phyloP scores from a whole-genome alignment of 2,797 vertebrate species.

The Knipowitschia caucasica region DNA sequence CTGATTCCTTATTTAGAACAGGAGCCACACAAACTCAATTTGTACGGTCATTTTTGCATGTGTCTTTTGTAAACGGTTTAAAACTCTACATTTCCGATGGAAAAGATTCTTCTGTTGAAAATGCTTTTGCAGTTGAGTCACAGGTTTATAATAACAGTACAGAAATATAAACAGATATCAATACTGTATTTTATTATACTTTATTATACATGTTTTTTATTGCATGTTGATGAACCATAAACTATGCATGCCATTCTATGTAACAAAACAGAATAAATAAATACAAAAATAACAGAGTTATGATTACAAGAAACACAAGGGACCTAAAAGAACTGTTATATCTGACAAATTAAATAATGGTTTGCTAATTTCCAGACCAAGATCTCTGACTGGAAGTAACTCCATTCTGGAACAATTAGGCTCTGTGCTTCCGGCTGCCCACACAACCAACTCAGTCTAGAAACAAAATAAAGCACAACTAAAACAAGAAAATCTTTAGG shows the following conservation, averaged over 20 bases:
- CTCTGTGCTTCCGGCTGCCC: constrained; percentile 54
- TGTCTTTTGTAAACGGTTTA: neutral
- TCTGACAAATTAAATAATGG: constrained; percentile 18
- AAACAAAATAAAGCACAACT: neutral
- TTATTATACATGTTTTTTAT: neutral
- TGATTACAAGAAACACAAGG: constrained; percentile 77
- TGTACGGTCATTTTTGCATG: neutral
- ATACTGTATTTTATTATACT: neutral
- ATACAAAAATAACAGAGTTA: constrained; percentile 30
- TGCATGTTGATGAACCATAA: neutral
- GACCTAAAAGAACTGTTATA: constrained; percentile 54
- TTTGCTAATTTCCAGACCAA: constrained; percentile 42
- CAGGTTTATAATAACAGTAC: too few species aligned
- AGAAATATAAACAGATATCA: too few species aligned
- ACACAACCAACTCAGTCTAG: constrained; percentile 55
- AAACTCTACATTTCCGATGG: too few species aligned
- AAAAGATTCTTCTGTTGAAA: too few species aligned
- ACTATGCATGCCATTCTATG: neutral
- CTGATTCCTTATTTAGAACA: neutral
- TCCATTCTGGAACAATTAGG: constrained; percentile 60
- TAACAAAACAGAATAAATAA: constrained; percentile 52
- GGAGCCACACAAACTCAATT: neutral
- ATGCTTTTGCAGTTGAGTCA: too few species aligned
- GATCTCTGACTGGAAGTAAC: constrained; percentile 72
- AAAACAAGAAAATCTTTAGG: neutral